Conservation (phyloP, 1,140 invertebrate species). For the Papilio xuthus region DNA sequence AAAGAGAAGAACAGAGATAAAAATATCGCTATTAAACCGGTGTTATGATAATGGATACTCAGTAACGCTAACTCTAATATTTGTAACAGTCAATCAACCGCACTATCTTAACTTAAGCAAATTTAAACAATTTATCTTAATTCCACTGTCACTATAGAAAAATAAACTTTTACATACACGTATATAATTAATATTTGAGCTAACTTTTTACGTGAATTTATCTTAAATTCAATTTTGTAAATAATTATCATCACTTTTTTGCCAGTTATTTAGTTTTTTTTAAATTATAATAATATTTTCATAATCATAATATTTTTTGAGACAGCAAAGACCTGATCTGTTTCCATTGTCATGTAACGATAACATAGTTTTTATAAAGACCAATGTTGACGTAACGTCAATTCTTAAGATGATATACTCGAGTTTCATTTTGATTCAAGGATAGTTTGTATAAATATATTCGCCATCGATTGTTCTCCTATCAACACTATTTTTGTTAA, state of each 20-base stretch:
- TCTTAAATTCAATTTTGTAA: background rate
- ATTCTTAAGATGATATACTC: background rate
- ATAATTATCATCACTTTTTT: too few relatives aligned
- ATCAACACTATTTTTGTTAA: background rate
- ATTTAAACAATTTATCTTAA: slow-evolving; percentile 15
- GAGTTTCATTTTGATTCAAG: background rate
- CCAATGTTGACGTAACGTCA: background rate
- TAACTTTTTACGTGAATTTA: too few relatives aligned
- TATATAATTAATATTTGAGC: too few relatives aligned
- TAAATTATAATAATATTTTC: too few relatives aligned
- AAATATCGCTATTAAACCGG: background rate
- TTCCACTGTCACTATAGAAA: slow-evolving; percentile 2
- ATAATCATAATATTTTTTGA: background rate
- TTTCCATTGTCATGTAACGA: background rate
- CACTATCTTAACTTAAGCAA: background rate
- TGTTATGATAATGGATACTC: background rate
- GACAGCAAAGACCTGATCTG: background rate
- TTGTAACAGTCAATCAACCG: background rate
- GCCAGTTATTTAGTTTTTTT: background rate
- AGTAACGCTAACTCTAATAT: background rate
- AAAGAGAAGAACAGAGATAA: background rate
- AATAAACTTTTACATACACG: too few relatives aligned
- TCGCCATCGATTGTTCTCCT: background rate
- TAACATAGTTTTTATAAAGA: background rate
- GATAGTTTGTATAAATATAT: background rate